Base-by-base conservation (phyloP, 2,888 invertebrate genomes). In the Nomada goodeniana region DNA sequence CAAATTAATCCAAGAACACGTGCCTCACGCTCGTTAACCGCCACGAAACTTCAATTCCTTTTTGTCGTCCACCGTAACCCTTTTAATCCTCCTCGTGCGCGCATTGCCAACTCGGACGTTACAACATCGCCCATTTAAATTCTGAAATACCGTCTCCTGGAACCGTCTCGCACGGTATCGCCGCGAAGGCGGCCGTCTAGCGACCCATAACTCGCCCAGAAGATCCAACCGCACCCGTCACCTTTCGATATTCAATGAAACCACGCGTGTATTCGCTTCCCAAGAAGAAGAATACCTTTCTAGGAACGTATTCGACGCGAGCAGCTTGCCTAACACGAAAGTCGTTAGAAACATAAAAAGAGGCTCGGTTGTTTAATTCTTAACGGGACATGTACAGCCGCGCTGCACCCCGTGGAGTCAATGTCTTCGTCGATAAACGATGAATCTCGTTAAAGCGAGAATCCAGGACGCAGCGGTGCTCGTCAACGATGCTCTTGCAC, bases 391-490 rank as follows among this genome's bases (percentile, higher is more conserved):
- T 36, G 5, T 0, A 36, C 7, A 36, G 36, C 36, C 36, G 36
- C 36, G 7, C 7, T 36, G 7, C 5, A 36, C 36, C 36, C 36
- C 9, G 36, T 0, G 36, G 36, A 36, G 36, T 9, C 36, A 7
- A 57, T 13, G 11, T 23, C 47, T 47, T 47, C 47, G 47, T 47
- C 47, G 13, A 15, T 11, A 3, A 3, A 47, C 47, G 47, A 47
- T 13, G 11, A 3, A 1, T 47, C 47, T 47, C 47, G 52, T 67
- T 52, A 26, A 23, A n/a, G 23, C n/a, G 29, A 44, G 72, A 76
- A 77, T 77, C 72, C 80, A 36, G 77, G 77, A 68, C 80, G 64
- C 68, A 61, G 18, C 47, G 15, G 2, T 11, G 15, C 3, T 47
- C 13, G 15, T 47, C 15, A 15, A 47, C 15, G 15, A 47, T 3